These are phyloP conservation scores for Trachelus tabidus DNA, from an alignment of 2,888 invertebrate species.

Conservation along the genomic window DNA sequence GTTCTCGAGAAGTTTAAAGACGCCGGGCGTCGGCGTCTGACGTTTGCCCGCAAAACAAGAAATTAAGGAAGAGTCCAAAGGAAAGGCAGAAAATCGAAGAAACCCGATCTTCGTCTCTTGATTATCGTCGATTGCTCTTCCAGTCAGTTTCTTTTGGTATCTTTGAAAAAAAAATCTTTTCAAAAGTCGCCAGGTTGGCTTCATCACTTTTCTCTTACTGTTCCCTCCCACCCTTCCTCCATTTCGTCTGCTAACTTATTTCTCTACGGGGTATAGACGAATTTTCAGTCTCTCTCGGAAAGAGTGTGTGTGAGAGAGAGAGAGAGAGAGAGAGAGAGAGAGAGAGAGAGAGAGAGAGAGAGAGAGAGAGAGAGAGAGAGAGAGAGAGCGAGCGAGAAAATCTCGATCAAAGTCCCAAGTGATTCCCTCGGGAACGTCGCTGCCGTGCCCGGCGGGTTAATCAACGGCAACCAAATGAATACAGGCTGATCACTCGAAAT, in stretches of 20 bases:
- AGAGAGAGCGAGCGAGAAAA: not conserved
- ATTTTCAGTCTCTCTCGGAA: slow-evolving; percentile 8
- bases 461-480: slow-evolving; percentile 51
- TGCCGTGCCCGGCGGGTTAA: slow-evolving; percentile 31
- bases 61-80: not conserved
- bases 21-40: not conserved
- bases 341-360: not conserved
- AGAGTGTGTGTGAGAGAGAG: not conserved
- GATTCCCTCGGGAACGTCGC: slow-evolving; percentile 13
- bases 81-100: not conserved
- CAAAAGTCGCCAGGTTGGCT: not conserved
- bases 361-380: not conserved
- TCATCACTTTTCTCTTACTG: not conserved
- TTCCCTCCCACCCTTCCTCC: not conserved
- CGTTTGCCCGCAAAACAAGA: not conserved
- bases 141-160: not conserved
- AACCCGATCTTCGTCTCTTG: not conserved
- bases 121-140: not conserved
- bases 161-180: not conserved
- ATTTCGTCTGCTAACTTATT: slow-evolving; percentile 21
- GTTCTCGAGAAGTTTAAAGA: slow-evolving; percentile 20
- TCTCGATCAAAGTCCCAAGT: slow-evolving; percentile 6
- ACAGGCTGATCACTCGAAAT: slow-evolving; percentile 54
- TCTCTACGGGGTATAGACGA: slow-evolving; percentile 19
- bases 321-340: slow-evolving; percentile 1